Evolutionary conservation across 2,888 invertebrate species (phyloP).

Genomic region (Magallana nippona): DNA sequence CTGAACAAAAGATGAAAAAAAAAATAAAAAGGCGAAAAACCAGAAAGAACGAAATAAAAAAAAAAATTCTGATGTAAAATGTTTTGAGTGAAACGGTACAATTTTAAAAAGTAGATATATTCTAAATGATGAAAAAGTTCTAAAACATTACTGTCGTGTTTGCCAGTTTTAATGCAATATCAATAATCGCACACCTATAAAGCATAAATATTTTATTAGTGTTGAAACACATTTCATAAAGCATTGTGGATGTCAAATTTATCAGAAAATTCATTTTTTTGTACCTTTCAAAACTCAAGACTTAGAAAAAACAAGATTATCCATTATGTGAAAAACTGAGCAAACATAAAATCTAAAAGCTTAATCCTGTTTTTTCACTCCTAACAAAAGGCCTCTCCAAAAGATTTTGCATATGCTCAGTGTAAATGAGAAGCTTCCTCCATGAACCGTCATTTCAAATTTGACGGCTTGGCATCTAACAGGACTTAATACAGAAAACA

Average conservation of each 20-base stretch:
- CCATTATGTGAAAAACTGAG: slow-evolving; percentile 13
- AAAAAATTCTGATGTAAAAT: too few relatives aligned
- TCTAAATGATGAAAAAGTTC: too few relatives aligned
- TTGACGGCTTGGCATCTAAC: slow-evolving; percentile 18
- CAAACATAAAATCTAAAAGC: slow-evolving; percentile 30
- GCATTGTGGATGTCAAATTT: neutral
- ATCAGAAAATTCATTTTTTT: neutral
- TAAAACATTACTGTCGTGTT: too few relatives aligned
- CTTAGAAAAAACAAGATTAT: slow-evolving; percentile 20
- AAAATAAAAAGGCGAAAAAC: too few relatives aligned
- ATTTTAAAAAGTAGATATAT: too few relatives aligned
- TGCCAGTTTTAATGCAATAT: too few relatives aligned
- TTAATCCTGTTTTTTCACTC: neutral
- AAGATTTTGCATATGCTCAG: slow-evolving; percentile 6
- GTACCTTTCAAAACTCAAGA: neutral
- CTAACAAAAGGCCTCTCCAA: neutral
- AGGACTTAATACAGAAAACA: slow-evolving; percentile 21
- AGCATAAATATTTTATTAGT: too few relatives aligned
- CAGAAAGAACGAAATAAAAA: too few relatives aligned
- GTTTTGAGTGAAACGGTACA: too few relatives aligned
- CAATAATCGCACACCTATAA: too few relatives aligned
- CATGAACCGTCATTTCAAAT: slow-evolving; percentile 13
- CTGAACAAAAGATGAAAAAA: too few relatives aligned
- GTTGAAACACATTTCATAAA: too few relatives aligned
- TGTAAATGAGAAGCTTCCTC: slow-evolving; percentile 17